Evolutionary conservation across 2,113 vertebrate genomes (phyloP).

Genomic region (Etheostoma spectabile): DNA sequence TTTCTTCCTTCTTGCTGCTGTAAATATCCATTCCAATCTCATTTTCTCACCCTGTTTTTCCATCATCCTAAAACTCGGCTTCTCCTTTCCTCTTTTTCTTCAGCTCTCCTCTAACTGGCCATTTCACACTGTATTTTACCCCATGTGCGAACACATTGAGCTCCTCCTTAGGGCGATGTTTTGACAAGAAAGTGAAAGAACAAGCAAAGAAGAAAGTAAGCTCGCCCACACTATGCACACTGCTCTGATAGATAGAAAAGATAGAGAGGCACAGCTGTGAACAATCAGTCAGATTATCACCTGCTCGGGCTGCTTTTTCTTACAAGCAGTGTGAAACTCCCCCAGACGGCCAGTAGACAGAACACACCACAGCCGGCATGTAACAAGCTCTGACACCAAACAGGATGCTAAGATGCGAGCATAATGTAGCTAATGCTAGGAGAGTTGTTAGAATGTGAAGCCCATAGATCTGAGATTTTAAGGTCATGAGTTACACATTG

Average conservation of each 20-base stretch:
- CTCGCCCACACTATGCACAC: not conserved
- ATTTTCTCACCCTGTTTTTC: constrained; percentile 27
- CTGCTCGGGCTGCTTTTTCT: constrained; percentile 55
- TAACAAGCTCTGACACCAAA: constrained; percentile 36
- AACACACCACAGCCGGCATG: constrained; percentile 12
- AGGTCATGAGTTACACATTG: not conserved
- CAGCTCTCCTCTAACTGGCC: constrained; percentile 9
- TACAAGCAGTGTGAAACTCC: constrained; percentile 52
- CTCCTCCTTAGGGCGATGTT: constrained; percentile 12
- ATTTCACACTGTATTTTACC: constrained; percentile 31
- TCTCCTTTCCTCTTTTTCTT: constrained; percentile 4
- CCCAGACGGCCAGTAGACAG: constrained; percentile 49
- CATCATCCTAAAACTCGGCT: not conserved
- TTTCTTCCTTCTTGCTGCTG: not conserved
- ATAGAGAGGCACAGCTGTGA: constrained; percentile 60
- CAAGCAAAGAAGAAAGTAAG: constrained; percentile 2
- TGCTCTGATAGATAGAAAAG: constrained; percentile 21
- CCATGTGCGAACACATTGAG: constrained; percentile 33
- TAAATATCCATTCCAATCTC: constrained; percentile 57
- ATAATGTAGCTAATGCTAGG: constrained; percentile 1
- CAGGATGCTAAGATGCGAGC: constrained; percentile 8
- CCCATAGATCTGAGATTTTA: not conserved
- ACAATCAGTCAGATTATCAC: constrained; percentile 60
- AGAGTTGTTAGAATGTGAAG: constrained; percentile 2
- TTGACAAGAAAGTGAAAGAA: constrained; percentile 40